Conservation (phyloP, 2,888 invertebrate species). For the Noctua janthina region DNA sequence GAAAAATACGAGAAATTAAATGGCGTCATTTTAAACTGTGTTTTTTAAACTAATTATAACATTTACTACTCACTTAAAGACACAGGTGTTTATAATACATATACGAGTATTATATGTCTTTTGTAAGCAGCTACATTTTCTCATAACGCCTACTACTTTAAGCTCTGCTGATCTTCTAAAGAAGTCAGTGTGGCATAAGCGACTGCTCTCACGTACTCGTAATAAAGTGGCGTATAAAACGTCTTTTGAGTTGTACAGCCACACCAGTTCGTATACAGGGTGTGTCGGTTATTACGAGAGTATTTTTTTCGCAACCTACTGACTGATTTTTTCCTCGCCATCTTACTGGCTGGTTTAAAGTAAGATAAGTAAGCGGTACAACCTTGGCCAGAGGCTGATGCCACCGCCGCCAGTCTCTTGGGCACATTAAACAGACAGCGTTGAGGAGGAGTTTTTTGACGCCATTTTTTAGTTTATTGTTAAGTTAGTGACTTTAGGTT, state of each 20-base stretch:
- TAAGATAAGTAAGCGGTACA: too few relatives aligned
- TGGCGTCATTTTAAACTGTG: too few relatives aligned
- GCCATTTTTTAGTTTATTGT: too few relatives aligned
- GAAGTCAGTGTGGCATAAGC: conserved; percentile 3
- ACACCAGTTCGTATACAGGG: conserved; percentile 29
- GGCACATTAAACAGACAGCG: too few relatives aligned
- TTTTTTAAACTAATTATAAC: too few relatives aligned
- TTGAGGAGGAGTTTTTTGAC: too few relatives aligned
- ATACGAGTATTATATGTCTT: background rate
- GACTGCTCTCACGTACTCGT: conserved; percentile 47
- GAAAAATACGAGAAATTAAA: too few relatives aligned
- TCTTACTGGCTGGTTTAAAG: background rate
- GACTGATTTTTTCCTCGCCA: background rate
- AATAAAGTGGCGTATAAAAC: conserved; percentile 61
- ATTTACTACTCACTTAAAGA: too few relatives aligned
- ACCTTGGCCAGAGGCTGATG: too few relatives aligned
- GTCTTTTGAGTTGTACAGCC: conserved; percentile 44
- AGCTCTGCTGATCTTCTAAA: conserved; percentile 30
- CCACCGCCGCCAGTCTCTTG: too few relatives aligned
- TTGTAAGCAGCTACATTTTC: background rate
- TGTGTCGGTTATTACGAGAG: background rate
- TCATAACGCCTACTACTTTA: background rate
- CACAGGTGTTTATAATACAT: too few relatives aligned
- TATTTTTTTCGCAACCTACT: background rate
- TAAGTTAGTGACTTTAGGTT: too few relatives aligned